Evolutionary conservation across 2,797 vertebrate species (phyloP).

Genomic region (Myripristis murdjan): DNA sequence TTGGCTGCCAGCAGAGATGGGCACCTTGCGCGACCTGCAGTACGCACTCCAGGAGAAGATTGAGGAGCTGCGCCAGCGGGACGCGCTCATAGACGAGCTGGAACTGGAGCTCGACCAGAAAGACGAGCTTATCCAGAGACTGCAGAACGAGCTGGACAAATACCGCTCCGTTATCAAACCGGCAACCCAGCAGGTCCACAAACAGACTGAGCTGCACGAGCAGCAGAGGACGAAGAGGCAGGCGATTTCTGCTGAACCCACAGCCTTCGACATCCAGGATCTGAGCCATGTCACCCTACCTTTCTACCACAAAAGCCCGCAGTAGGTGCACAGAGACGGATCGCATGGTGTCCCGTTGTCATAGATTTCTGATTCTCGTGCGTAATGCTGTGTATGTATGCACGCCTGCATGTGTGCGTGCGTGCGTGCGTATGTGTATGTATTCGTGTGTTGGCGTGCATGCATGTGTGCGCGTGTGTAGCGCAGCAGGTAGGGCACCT

Average conservation of each 20-base stretch:
- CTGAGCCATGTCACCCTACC: constrained; percentile 98
- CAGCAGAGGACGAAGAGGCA: constrained; percentile 97
- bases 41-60: constrained; percentile 99
- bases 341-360: neutral
- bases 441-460: no score
- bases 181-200: constrained; percentile 95
- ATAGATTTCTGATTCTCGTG: constrained; percentile 52
- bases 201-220: constrained; percentile 91
- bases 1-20: constrained; percentile 83
- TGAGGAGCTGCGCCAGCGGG: constrained; percentile 97
- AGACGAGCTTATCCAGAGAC: constrained; percentile 97
- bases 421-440: no score
- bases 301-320: constrained; percentile 98
- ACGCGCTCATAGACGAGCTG: constrained; percentile 98
- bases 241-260: constrained; percentile 98
- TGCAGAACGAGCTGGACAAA: constrained; percentile 98
- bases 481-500: constrained; percentile 79
- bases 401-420: no score
- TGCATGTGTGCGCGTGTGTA: no score
- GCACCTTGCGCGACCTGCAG: constrained; percentile 97
- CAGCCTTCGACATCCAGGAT: constrained; percentile 97
- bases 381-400: constrained; percentile 58
- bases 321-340: constrained; percentile 89
- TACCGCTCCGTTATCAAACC: constrained; percentile 98
- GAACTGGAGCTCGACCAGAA: constrained; percentile 99